phyloP scores from a whole-genome alignment of 2,113 vertebrate genomes.

The Nestor notabilis region DNA sequence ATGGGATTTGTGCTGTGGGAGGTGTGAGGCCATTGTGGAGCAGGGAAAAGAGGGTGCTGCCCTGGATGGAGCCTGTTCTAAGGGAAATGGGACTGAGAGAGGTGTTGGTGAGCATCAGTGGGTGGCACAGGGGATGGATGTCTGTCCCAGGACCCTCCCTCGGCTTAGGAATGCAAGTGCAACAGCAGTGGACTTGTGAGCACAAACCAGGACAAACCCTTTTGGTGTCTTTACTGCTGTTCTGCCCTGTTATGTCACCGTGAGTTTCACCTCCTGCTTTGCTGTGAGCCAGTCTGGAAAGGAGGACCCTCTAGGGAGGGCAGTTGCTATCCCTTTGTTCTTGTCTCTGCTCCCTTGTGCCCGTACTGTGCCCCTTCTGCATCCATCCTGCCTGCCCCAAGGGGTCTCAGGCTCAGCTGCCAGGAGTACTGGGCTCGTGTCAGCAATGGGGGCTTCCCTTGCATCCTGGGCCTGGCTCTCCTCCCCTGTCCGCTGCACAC shows the following conservation, averaged over 20 bases:
- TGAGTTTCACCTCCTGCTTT: background rate
- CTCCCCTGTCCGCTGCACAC: background rate
- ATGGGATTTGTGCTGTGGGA: background rate
- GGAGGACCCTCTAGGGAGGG: background rate
- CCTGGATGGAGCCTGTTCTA: background rate
- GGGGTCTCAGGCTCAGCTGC: background rate
- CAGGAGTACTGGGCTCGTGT: background rate
- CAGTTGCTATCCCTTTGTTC: background rate
- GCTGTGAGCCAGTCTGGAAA: background rate
- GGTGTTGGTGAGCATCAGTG: background rate
- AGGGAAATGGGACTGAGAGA: background rate
- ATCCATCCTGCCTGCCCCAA: background rate
- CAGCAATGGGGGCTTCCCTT: background rate
- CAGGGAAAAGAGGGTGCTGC: background rate
- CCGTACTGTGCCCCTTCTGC: background rate
- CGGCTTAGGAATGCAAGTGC: background rate
- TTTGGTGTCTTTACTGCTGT: background rate
- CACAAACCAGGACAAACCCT: background rate
- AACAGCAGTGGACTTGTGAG: background rate
- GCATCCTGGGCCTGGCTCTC: accelerated
- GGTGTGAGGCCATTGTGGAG: background rate
- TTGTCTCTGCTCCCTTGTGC: background rate
- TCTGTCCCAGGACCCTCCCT: background rate
- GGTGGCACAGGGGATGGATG: background rate
- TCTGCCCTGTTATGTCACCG: background rate